Percentiles rank a stretch among this genome's conserved stretches.
phyloP scores from a whole-genome alignment of 2,797 vertebrate species.

The Gymnoscopelus microlampas region DNA sequence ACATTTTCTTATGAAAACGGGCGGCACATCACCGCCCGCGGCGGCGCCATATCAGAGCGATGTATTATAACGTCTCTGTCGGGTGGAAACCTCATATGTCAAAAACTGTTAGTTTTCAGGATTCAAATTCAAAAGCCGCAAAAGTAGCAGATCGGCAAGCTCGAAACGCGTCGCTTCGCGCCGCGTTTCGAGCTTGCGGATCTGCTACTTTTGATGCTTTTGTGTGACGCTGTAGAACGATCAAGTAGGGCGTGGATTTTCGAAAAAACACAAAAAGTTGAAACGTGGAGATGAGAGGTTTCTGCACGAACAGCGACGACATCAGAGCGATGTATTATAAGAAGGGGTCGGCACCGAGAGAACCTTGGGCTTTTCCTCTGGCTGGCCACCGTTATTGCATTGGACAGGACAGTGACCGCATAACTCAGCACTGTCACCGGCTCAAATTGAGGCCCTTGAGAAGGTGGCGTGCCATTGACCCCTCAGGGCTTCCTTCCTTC shows the following conservation, averaged over 20 bases:
- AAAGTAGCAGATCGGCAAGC: no score
- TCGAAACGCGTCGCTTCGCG: no score
- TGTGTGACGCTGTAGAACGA: no score
- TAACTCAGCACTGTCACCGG: conserved; percentile 75
- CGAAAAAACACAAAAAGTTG: no score
- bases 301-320: background rate
- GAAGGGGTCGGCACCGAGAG: conserved; percentile 29
- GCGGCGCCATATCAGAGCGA: conserved; percentile 10
- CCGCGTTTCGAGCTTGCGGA: no score
- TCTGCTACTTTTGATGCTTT: no score
- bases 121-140: no score
- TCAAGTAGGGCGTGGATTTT: no score
- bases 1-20: conserved; percentile 44
- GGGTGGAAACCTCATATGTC: no score
- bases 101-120: no score
- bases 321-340: conserved; percentile 51
- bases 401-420: conserved; percentile 77
- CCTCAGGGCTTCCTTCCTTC: conserved; percentile 41
- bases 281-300: no score
- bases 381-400: conserved; percentile 71
- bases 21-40: conserved; percentile 50
- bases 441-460: conserved; percentile 64
- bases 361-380: conserved; percentile 53
- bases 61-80: no score
- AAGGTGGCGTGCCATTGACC: conserved; percentile 59